Evolutionary conservation across 2,113 vertebrate genomes (phyloP).

Genomic region (Pipa parva): DNA sequence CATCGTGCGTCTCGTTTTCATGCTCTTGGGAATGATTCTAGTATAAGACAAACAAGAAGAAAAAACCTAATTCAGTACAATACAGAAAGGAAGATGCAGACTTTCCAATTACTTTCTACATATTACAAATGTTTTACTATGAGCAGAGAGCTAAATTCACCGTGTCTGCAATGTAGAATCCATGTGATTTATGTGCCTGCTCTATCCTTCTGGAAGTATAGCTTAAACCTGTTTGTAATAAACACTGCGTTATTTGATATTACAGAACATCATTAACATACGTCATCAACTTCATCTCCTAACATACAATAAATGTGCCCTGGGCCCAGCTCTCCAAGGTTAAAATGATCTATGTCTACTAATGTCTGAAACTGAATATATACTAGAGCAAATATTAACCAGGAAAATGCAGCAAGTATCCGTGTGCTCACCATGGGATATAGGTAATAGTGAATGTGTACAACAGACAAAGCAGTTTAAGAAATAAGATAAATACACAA

Average conservation of each 20-base stretch:
- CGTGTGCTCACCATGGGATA: no score
- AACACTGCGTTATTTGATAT: not conserved
- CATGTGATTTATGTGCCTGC: not conserved
- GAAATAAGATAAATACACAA: no score
- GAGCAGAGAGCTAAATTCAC: no score
- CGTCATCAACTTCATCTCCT: not conserved
- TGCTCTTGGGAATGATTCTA: constrained; percentile 61
- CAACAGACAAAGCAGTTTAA: no score
- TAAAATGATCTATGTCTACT: no score
- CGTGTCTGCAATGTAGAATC: no score
- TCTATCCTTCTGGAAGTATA: not conserved
- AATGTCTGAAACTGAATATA: no score
- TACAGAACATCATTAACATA: not conserved
- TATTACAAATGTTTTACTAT: not conserved
- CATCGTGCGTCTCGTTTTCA: constrained; percentile 54
- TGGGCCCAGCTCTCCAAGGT: not conserved
- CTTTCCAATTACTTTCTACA: not conserved
- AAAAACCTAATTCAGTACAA: not conserved
- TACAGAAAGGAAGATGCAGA: not conserved
- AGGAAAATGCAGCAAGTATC: no score
- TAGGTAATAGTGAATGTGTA: no score
- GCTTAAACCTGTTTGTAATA: not conserved
- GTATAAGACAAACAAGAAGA: constrained; percentile 20
- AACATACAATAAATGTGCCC: not conserved
- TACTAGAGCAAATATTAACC: no score